Percentiles rank a stretch among this genome's conserved stretches.
phyloP scores from a whole-genome alignment of 2,113 vertebrate species.

The Malurus alboscapulatus region DNA sequence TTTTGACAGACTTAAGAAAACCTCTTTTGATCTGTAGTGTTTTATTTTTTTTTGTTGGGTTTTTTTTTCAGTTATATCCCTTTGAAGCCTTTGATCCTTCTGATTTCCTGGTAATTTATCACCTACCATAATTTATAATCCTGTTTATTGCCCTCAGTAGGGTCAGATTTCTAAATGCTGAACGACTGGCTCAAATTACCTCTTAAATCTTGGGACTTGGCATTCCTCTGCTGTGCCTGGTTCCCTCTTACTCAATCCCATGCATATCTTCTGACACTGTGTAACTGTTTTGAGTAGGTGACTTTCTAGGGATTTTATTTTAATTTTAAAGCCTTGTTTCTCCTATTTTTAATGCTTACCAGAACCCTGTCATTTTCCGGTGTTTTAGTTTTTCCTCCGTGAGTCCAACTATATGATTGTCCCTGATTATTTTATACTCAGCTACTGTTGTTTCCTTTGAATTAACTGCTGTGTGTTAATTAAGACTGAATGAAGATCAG shows the following conservation, averaged over 20 bases:
- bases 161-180: constrained; percentile 48
- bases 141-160: constrained; percentile 53
- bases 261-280: neutral
- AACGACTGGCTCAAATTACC: constrained; percentile 51
- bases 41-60: neutral
- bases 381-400: neutral
- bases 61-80: neutral
- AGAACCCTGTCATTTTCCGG: neutral
- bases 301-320: neutral
- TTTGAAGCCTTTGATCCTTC: constrained; percentile 38
- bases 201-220: constrained; percentile 38
- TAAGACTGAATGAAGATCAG: neutral
- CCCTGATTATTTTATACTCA: neutral
- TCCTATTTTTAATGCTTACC: neutral
- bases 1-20: neutral
- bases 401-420: neutral
- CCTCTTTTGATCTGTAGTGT: neutral
- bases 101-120: constrained; percentile 61
- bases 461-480: neutral
- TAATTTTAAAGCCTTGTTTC: neutral
- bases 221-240: neutral
- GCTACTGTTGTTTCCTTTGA: neutral
- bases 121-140: constrained; percentile 51
- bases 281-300: neutral
- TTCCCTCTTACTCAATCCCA: neutral